Conservation (phyloP, 2,797 vertebrate genomes). For the Rhodeus uyekii region DNA sequence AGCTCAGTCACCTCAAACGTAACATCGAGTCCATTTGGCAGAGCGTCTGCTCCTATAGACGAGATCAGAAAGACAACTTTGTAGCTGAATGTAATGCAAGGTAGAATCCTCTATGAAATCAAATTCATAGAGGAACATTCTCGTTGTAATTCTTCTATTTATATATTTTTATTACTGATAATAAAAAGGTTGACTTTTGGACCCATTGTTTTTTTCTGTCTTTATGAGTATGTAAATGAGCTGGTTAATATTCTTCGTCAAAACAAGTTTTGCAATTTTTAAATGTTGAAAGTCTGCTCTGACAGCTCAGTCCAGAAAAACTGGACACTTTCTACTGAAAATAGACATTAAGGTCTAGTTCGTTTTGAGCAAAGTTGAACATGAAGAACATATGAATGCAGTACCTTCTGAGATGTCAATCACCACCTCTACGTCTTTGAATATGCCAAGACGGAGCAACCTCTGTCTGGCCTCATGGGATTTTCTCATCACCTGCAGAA, state of each 20-base stretch:
- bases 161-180: neutral
- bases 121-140: neutral
- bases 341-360: neutral
- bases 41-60: conserved; percentile 82
- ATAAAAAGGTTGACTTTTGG: conserved; percentile 6
- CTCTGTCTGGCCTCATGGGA: conserved; percentile 89
- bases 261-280: neutral
- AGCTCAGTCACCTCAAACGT: conserved; percentile 93
- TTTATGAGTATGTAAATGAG: conserved; percentile 11
- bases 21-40: conserved; percentile 93
- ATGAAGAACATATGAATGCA: neutral
- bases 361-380: neutral
- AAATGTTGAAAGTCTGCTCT: neutral
- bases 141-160: neutral
- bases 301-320: neutral
- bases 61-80: neutral
- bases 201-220: neutral
- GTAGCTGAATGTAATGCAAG: neutral
- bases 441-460: conserved; percentile 90
- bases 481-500: conserved; percentile 88
- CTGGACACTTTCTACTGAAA: neutral
- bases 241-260: neutral
- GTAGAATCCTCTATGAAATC: neutral
- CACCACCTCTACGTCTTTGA: conserved; percentile 92
- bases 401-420: conserved; percentile 92